phyloP scores from a whole-genome alignment of 2,888 invertebrate species.

The Lissonota sp. region DNA sequence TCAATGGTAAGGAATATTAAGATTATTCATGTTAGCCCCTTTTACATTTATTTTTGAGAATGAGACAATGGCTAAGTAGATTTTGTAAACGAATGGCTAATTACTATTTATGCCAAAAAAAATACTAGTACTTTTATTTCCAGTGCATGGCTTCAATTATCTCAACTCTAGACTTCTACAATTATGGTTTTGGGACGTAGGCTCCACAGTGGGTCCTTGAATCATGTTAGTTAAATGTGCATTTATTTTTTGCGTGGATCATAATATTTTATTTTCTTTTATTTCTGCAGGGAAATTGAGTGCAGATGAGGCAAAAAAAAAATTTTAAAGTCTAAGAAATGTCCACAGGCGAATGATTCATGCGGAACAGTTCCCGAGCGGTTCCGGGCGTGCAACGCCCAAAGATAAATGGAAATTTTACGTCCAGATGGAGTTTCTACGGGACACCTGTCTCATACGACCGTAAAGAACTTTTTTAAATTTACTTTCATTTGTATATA shows the following conservation, averaged over 20 bases:
- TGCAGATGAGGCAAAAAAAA: conserved; percentile 22
- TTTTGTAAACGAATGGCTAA: conserved; percentile 9
- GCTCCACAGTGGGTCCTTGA: background rate
- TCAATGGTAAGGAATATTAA: conserved; percentile 28
- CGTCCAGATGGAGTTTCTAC: conserved; percentile 30
- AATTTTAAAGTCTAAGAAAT: conserved; percentile 16
- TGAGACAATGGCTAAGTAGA: conserved; percentile 9
- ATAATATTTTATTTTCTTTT: background rate
- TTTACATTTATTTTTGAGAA: conserved; percentile 6
- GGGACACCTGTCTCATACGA: conserved; percentile 38
- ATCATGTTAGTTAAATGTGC: background rate
- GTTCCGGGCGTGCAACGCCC: conserved; percentile 15
- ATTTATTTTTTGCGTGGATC: conserved; percentile 2
- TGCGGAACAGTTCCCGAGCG: conserved; percentile 23
- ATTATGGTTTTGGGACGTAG: too few species aligned
- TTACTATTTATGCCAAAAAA: conserved; percentile 5
- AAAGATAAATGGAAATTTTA: conserved; percentile 42
- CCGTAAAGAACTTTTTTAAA: conserved; percentile 14
- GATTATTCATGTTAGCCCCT: conserved; percentile 5
- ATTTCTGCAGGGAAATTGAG: conserved; percentile 7
- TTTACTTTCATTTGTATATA: conserved; percentile 10
- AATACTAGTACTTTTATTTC: background rate
- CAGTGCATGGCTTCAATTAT: too few species aligned
- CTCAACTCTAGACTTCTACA: too few species aligned
- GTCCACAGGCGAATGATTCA: conserved; percentile 13